phyloP scores from a whole-genome alignment of 2,797 vertebrate genomes.

The Acridotheres tristis region DNA sequence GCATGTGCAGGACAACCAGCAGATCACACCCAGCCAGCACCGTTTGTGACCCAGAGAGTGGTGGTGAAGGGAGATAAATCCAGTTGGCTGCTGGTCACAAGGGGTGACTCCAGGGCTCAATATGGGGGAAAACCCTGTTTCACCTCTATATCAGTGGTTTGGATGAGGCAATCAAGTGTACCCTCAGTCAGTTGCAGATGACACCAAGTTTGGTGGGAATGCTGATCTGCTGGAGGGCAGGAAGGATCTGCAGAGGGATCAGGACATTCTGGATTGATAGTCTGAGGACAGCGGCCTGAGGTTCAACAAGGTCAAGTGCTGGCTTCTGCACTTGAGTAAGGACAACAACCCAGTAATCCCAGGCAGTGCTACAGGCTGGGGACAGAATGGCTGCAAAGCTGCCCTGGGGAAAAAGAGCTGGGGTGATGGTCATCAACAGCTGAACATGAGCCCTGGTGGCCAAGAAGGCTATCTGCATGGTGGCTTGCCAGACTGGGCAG shows the following conservation, averaged over 20 bases:
- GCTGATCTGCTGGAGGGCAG: neutral
- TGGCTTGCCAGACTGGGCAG: neutral
- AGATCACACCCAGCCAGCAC: neutral
- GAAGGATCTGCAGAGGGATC: neutral
- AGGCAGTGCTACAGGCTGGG: too few relatives aligned
- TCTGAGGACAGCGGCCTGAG: neutral
- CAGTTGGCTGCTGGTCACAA: accelerated
- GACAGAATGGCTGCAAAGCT: neutral
- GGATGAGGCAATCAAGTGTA: accelerated
- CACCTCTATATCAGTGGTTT: neutral
- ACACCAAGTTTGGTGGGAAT: too few relatives aligned
- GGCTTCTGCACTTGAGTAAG: too few relatives aligned
- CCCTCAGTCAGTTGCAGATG: neutral
- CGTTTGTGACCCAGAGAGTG: neutral
- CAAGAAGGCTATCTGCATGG: neutral
- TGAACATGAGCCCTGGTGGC: neutral
- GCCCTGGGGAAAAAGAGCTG: neutral
- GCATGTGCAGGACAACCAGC: neutral
- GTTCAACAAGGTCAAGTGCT: neutral
- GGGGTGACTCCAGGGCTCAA: too few relatives aligned
- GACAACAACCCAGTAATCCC: neutral
- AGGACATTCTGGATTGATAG: accelerated
- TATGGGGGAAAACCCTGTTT: too few relatives aligned
- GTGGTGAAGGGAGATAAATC: neutral
- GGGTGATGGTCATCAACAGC: neutral